Evolutionary conservation across 1,140 invertebrate species (phyloP).

Genomic region (Drosophila pandora): DNA sequence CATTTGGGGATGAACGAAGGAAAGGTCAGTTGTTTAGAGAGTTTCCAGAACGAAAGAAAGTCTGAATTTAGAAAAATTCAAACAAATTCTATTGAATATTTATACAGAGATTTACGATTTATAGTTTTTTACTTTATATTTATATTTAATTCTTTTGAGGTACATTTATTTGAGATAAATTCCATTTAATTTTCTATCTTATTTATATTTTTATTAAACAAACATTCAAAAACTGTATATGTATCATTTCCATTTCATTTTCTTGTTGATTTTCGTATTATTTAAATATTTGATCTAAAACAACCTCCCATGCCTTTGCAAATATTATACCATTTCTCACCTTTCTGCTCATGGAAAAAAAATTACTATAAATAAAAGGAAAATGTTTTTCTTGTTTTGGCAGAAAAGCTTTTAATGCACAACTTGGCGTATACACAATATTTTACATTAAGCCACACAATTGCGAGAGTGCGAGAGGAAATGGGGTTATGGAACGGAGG

Average conservation of each 20-base stretch:
- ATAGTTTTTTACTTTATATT: neutral
- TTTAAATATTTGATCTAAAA: neutral
- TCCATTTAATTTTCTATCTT: too few relatives aligned
- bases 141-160: constrained; percentile 3
- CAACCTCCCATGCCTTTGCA: neutral
- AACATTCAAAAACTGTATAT: too few relatives aligned
- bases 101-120: constrained; percentile 12
- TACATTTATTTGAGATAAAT: neutral
- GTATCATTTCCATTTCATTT: too few relatives aligned
- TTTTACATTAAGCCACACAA: constrained; percentile 70
- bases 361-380: constrained; percentile 63
- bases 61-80: neutral
- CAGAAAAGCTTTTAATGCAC: constrained; percentile 76
- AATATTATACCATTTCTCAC: constrained; percentile 8
- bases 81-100: constrained; percentile 2
- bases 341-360: constrained; percentile 4
- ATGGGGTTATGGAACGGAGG: neutral
- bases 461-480: constrained; percentile 22
- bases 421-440: constrained; percentile 72
- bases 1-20: constrained; percentile 1
- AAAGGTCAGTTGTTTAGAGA: constrained; percentile 17
- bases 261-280: neutral
- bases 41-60: too few relatives aligned
- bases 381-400: constrained; percentile 56
- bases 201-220: too few relatives aligned